These are phyloP conservation scores for Sarcophaga variegata DNA, from an alignment of 2,888 invertebrate genomes.

Conservation along the genomic window DNA sequence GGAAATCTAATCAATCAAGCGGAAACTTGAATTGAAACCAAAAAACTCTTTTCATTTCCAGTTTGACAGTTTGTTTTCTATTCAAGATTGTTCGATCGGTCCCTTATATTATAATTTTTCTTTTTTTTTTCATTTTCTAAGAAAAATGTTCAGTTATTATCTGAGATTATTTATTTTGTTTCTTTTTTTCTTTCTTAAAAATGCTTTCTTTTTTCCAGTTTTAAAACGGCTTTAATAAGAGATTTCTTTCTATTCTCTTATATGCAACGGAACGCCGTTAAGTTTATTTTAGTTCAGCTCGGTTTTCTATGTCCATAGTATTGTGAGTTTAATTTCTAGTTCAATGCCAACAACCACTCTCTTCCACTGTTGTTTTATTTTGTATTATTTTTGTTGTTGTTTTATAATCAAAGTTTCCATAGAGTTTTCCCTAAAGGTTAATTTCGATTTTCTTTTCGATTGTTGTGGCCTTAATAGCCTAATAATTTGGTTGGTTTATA, in stretches of 20 bases:
- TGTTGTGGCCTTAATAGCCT: slow-evolving; percentile 37
- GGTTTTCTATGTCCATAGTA: too few relatives aligned
- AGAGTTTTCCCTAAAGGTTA: slow-evolving; percentile 50
- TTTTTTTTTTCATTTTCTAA: neutral
- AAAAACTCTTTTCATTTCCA: neutral
- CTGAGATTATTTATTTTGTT: slow-evolving; percentile 49
- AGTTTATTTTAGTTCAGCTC: neutral
- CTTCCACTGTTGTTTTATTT: too few relatives aligned
- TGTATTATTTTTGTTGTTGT: too few relatives aligned
- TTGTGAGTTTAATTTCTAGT: slow-evolving; percentile 55
- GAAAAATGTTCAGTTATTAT: slow-evolving; percentile 27
- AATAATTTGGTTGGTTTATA: neutral
- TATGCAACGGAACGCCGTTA: neutral
- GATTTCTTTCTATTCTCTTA: slow-evolving; percentile 19
- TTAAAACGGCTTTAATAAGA: slow-evolving; percentile 12
- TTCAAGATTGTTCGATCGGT: neutral
- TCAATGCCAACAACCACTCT: slow-evolving; percentile 42
- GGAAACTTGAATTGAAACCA: slow-evolving; percentile 25
- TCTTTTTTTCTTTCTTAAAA: slow-evolving; percentile 44
- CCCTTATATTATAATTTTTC: neutral
- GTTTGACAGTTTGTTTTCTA: too few relatives aligned
- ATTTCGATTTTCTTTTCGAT: slow-evolving; percentile 55
- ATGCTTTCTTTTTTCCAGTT: slow-evolving; percentile 1
- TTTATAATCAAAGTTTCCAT: neutral
- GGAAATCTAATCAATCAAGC: slow-evolving; percentile 63